Base-by-base conservation (phyloP, 2,113 vertebrate species). In the Triplophysa tibetana region DNA sequence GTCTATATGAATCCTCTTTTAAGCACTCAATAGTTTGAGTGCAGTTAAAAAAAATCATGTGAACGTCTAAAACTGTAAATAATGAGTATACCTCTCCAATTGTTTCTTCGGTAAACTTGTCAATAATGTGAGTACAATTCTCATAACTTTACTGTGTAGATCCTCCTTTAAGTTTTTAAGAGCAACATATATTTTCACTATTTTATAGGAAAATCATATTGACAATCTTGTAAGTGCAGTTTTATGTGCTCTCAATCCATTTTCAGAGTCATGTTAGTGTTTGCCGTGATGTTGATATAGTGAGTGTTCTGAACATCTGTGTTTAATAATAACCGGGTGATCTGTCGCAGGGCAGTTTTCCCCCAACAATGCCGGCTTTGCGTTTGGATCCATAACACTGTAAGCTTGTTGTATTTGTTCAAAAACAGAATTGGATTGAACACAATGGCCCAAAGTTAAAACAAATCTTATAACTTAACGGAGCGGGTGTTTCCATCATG, bases 301-400 rank as follows among this genome's bases (percentile, higher is more conserved):
- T 41, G 11, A 16, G 48, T 65, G 62, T 43, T 69, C 72, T 65
- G 58, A 75, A 86, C 89, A 89, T 89, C 86, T 91, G 88, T 78
- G 78, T 88, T 73, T 80, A 84, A 86, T 80, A 84, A 86, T 90
- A 85, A 86, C 67, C 69, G 81, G 26, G 50, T 84, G 83, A 68
- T 48, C 23, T 50, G 65, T 45, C 66, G 13, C 61, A 68, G 24
- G 23, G 24, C 41, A 62, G 58, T 64, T 50, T 64, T 52, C 4
- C 23, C 33, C 45, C 41, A 13, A 50, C 21, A 63, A 5, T 74
- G 70, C n/a, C n/a, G 23, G 50, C 13, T 64, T 38, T 9, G 17
- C 19, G 5, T 75, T 75, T 17, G 26, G 23, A 75, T n/a, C 23
- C 60, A 26, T 10, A 16, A 43, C n/a, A 70, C 29, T 56, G 1